These are phyloP conservation scores for Allygus modestus DNA, from an alignment of 2,888 invertebrate species.

Conservation along the genomic window DNA sequence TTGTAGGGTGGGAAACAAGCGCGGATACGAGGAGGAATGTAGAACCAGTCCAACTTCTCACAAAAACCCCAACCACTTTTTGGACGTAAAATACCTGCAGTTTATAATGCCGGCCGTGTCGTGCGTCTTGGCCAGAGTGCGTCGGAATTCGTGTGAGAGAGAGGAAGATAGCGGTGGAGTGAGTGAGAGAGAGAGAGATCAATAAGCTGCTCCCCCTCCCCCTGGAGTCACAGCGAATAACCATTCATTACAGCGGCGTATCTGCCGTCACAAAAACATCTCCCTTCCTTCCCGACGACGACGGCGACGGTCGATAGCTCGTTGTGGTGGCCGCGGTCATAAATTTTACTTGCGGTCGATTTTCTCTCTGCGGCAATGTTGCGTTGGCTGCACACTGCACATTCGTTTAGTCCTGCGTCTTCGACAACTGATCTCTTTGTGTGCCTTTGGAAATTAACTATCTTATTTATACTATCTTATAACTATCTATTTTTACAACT, in stretches of 20 bases:
- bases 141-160: conserved; percentile 26
- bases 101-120: conserved; percentile 22
- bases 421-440: too few species aligned
- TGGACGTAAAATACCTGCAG: conserved; percentile 31
- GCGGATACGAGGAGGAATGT: conserved; percentile 16
- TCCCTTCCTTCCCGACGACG: not conserved
- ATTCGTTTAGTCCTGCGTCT: too few species aligned
- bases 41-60: conserved; percentile 4
- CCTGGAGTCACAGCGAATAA: conserved; percentile 17
- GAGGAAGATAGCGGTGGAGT: conserved; percentile 16
- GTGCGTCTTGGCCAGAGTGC: conserved; percentile 1
- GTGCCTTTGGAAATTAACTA: too few species aligned
- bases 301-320: conserved; percentile 20
- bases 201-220: conserved; percentile 8
- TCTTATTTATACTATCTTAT: too few species aligned
- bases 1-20: conserved; percentile 25
- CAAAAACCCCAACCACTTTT: conserved; percentile 48
- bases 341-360: conserved; percentile 40
- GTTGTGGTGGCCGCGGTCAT: conserved; percentile 7
- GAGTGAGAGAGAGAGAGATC: conserved; percentile 27
- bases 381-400: not conserved
- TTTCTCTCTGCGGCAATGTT: not conserved
- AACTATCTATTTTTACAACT: too few species aligned
- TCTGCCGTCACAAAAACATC: conserved; percentile 58
- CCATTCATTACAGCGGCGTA: conserved; percentile 49